phyloP scores from a whole-genome alignment of 2,888 invertebrate species.

The Antheraea assamensis region DNA sequence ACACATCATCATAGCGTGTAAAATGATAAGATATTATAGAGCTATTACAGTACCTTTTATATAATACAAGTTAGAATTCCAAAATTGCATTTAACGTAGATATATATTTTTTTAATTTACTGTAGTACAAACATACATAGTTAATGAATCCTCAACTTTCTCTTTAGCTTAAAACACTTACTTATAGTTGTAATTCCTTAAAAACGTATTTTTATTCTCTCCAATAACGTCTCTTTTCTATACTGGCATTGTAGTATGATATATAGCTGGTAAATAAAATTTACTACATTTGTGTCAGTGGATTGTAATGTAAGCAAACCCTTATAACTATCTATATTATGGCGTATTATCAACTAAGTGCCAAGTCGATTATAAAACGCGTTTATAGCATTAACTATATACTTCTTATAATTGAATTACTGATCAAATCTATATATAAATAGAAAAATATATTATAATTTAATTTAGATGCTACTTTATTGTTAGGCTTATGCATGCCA shows the following conservation, averaged over 20 bases:
- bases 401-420: too few species aligned
- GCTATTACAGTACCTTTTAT: conserved; percentile 40
- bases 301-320: neutral
- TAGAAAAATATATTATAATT: too few species aligned
- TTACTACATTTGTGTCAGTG: neutral
- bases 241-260: neutral
- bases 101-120: too few species aligned
- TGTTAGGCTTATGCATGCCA: too few species aligned
- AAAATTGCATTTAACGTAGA: neutral
- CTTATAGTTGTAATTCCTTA: too few species aligned
- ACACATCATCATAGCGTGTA: conserved; percentile 58
- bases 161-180: too few species aligned
- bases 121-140: too few species aligned
- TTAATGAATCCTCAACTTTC: too few species aligned
- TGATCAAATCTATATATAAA: too few species aligned
- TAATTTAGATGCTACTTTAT: too few species aligned
- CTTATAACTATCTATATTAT: neutral
- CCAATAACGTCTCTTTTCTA: neutral
- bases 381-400: too few species aligned
- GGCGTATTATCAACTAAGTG: neutral
- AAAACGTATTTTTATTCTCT: neutral
- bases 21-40: conserved; percentile 59
- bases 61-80: neutral
- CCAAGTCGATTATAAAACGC: too few species aligned
- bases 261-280: neutral